Evolutionary conservation across 92 coral and sea anemone genomes (phyloP), one percentile per base, ranked within the genome.

Genomic region (Muricea muricata): DNA sequence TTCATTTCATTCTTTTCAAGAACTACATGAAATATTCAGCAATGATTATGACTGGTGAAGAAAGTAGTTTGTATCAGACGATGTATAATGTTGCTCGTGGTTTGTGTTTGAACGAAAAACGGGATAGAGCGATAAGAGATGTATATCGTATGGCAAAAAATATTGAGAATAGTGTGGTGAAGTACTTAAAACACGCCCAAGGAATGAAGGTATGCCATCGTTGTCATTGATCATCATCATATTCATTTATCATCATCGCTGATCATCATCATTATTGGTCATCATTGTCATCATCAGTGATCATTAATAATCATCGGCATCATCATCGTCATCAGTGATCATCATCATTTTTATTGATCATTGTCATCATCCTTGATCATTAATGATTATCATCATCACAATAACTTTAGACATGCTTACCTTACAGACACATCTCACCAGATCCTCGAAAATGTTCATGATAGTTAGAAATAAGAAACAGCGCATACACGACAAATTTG

Each of bases 1-100:
- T 17, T 15, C 23, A 25, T 6, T 7, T 17, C 20, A 14, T 54
- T 54, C 25, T 20, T 73, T 39, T 17, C 24, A 12, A 73, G 80
- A 40, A 75, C 39, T 75, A 47, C n/a, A 4, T 31, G 0, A 12
- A 14, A 21, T 50, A 47, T 40, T 25, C 52, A 50, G 34, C 65
- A 50, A 17, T 26, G 65, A 75, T n/a, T n/a, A n/a, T 75, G 80
- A 47, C 80, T 2, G 28, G 12, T 28, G n/a, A 30, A 17, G 65
- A 75, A 24, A 8, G 65, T 35, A 48, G 14, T 29, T 52, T 28
- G 37, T 75, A 75, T 54, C 80, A 75, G 26, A 33, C 48, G 32
- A 57, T 57, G 39, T 75, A 75, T 31, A 75, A 75, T 75, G 37
- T 75, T 15, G 80, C 39, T 13, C 80, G 80, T 13, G 80, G 80